Evolutionary conservation across 2,113 vertebrate species (phyloP).

Genomic region (Turnix velox): DNA sequence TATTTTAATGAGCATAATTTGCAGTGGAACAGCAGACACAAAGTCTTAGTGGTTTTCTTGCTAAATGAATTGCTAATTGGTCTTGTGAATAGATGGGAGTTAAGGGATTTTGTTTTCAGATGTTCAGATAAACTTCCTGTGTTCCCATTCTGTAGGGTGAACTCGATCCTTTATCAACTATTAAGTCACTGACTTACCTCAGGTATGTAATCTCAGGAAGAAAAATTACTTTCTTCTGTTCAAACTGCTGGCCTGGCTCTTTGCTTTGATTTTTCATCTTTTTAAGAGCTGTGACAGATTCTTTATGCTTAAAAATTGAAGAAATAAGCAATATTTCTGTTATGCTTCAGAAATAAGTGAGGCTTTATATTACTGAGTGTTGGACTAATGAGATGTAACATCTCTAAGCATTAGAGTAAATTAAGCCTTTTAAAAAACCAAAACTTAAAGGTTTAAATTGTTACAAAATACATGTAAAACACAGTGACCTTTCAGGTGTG

Average conservation of each 20-base stretch:
- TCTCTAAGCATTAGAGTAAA: background rate
- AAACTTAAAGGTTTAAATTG: background rate
- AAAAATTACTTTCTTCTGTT: background rate
- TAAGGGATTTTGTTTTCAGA: background rate
- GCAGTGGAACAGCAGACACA: background rate
- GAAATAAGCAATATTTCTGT: fast-evolving
- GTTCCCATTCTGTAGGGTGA: constrained; percentile 78
- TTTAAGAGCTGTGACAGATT: background rate
- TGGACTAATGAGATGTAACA: background rate
- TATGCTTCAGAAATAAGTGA: background rate
- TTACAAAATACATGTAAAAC: background rate
- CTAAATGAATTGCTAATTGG: background rate
- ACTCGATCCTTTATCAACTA: constrained; percentile 86
- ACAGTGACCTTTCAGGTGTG: background rate
- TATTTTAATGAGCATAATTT: background rate
- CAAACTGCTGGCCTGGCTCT: background rate
- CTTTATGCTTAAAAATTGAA: background rate
- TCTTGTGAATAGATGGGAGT: background rate
- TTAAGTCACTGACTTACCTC: constrained; percentile 88
- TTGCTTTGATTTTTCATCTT: background rate
- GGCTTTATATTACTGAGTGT: background rate
- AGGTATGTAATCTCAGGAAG: constrained; percentile 73
- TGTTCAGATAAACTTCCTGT: background rate
- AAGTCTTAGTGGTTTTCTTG: background rate
- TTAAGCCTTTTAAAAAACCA: background rate